A percentile compares a stretch with the other conserved stretches of the same genome.
These are phyloP conservation scores for Anabas testudineus DNA, from an alignment of 2,797 vertebrate genomes.

Conservation along the genomic window DNA sequence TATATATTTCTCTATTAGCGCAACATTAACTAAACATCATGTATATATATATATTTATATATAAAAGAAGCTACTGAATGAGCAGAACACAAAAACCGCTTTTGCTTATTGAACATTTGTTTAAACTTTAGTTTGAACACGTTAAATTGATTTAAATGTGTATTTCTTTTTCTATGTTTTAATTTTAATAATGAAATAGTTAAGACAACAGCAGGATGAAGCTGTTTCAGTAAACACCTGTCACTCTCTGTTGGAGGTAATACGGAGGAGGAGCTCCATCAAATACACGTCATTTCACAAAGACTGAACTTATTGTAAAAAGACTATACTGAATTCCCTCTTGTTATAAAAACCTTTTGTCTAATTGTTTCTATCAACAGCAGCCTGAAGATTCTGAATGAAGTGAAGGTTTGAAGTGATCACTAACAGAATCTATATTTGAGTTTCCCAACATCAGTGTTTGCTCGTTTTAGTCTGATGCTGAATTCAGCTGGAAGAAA, in stretches of 20 bases:
- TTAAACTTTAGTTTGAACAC: neutral
- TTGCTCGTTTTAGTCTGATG: too few relatives aligned
- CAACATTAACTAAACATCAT: neutral
- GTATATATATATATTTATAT: conserved; percentile 3
- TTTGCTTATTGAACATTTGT: too few relatives aligned
- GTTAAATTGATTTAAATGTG: neutral
- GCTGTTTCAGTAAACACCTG: neutral
- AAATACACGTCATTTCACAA: neutral
- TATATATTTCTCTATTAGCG: neutral
- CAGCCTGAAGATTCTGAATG: too few relatives aligned
- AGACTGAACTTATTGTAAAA: too few relatives aligned
- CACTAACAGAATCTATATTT: too few relatives aligned
- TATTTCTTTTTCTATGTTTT: neutral
- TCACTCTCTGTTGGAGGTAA: neutral
- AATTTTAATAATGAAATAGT: neutral
- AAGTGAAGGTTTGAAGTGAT: too few relatives aligned
- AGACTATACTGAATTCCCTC: too few relatives aligned
- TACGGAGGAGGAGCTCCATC: neutral
- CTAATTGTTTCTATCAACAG: too few relatives aligned
- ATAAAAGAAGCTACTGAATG: neutral
- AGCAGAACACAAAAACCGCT: neutral
- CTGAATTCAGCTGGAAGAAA: too few relatives aligned
- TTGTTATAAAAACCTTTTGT: too few relatives aligned
- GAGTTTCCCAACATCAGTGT: too few relatives aligned
- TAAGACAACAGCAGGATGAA: neutral